Evolutionary conservation across 2,113 vertebrate species (phyloP), one percentile per base, ranked within the genome.

Genomic region (Taurulus bubalis): DNA sequence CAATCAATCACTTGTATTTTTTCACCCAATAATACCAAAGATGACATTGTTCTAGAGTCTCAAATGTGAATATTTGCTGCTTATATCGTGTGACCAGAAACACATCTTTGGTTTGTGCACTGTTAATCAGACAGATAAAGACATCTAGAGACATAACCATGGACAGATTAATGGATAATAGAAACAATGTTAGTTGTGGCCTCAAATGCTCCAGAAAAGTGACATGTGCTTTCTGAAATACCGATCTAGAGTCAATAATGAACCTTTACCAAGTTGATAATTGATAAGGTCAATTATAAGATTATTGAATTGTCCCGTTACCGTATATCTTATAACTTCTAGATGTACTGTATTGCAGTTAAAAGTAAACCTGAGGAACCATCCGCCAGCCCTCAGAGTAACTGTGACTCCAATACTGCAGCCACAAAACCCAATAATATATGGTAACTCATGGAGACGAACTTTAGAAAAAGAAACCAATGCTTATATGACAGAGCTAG

Each of bases 381-480:
- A 42, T 63, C 8, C 64, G 36, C 32, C 34, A 3, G 24, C 8
- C 6, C 22, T 26, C 22, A 24, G 10, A 53, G n/a, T 0, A n/a
- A 49, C 3, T n/a, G 45, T 32, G 30, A 71, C 53, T 55, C 10
- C 40, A 65, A 55, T 36, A 62, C 65, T 74, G 62, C 28, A 67
- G 64, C 49, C 47, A 58, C 14, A 69, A 68, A 70, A 74, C 10
- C 55, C 38, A 26, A 40, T 58, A 56, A 70, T 18, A 75, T 24
- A 28, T 30, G 0, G 14, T 40, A 59, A 49, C 30, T 26, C 75
- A 18, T 26, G 14, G 40, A 80, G 16, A 40, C 32, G 6, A 51
- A n/a, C 49, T 16, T 56, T n/a, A 53, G 58, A 28, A 42, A 75
- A 8, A 55, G 2, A 53, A 71, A 38, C 20, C 20, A 62, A 47